Evolutionary conservation across 2,797 vertebrate species (phyloP).

Genomic region (Sardinella longiceps): DNA sequence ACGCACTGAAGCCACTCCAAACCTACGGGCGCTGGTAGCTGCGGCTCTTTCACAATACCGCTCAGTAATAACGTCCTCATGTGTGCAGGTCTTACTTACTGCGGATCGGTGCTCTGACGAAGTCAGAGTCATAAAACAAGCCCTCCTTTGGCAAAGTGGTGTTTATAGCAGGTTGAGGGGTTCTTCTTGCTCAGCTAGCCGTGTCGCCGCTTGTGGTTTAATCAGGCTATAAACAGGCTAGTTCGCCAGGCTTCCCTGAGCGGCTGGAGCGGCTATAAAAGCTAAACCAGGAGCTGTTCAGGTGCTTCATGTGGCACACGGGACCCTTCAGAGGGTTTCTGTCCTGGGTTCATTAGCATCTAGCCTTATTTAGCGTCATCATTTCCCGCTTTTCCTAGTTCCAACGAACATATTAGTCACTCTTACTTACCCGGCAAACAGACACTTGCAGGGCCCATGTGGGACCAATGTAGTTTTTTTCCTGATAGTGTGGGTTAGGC

Average conservation of each 20-base stretch:
- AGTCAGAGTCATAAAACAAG: conserved; percentile 1
- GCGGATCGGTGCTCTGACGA: conserved; percentile 15
- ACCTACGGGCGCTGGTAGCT: conserved; percentile 32
- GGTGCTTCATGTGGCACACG: conserved; percentile 34
- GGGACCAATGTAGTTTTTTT: too few species aligned
- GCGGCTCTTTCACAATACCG: conserved; percentile 35
- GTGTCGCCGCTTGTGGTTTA: not conserved
- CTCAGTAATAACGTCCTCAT: conserved; percentile 38
- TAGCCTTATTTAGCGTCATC: not conserved
- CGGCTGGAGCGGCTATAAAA: conserved; percentile 30
- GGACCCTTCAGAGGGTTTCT: conserved; percentile 20
- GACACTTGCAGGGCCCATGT: too few species aligned
- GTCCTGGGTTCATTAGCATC: conserved; percentile 25
- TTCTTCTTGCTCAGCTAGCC: conserved; percentile 27
- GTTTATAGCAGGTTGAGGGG: conserved; percentile 29
- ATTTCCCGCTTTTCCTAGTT: not conserved
- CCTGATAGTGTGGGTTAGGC: too few species aligned
- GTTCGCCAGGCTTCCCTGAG: conserved; percentile 12
- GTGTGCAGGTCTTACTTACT: conserved; percentile 12
- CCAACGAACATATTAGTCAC: not conserved
- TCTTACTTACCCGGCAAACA: too few species aligned
- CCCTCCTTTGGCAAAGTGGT: conserved; percentile 30
- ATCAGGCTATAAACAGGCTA: conserved; percentile 22
- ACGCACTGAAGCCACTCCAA: conserved; percentile 18
- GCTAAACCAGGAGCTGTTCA: conserved; percentile 18